Conservation (phyloP, 2,888 invertebrate genomes). For the Oxyscelio sp. region DNA sequence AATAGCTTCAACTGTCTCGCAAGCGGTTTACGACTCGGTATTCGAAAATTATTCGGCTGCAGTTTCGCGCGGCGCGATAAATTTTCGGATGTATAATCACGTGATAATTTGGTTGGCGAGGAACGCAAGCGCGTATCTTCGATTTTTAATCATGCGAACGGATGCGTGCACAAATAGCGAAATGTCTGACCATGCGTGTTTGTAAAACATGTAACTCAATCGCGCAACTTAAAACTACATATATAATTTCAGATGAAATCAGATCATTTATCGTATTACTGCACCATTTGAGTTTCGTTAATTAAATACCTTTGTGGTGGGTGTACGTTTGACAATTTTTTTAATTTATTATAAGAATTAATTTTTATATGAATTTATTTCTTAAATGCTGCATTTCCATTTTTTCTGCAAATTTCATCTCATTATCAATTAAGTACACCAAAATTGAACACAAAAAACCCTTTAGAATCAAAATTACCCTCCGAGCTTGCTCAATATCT, state of each 20-base stretch:
- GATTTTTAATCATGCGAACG: constrained; percentile 27
- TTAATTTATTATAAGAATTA: too few relatives aligned
- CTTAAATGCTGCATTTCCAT: too few relatives aligned
- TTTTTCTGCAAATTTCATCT: too few relatives aligned
- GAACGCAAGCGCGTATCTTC: constrained; percentile 15
- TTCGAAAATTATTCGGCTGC: neutral
- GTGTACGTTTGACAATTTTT: too few relatives aligned
- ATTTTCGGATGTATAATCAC: neutral
- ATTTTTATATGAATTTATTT: too few relatives aligned
- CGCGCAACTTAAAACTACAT: constrained; percentile 31
- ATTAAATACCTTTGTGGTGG: constrained; percentile 62
- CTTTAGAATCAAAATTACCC: too few relatives aligned
- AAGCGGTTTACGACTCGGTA: neutral
- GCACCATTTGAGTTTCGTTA: constrained; percentile 60
- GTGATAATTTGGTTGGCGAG: constrained; percentile 11
- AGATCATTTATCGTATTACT: constrained; percentile 33
- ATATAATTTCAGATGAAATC: constrained; percentile 60
- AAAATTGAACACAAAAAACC: too few relatives aligned
- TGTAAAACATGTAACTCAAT: constrained; percentile 33
- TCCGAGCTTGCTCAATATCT: too few relatives aligned
- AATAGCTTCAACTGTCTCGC: constrained; percentile 4
- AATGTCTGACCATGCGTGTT: constrained; percentile 34
- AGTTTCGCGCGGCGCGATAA: neutral
- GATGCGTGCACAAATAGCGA: constrained; percentile 27
- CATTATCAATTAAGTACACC: too few relatives aligned